Evolutionary conservation across 1,140 invertebrate species (phyloP).

Genomic region (Drosophila tropicalis): DNA sequence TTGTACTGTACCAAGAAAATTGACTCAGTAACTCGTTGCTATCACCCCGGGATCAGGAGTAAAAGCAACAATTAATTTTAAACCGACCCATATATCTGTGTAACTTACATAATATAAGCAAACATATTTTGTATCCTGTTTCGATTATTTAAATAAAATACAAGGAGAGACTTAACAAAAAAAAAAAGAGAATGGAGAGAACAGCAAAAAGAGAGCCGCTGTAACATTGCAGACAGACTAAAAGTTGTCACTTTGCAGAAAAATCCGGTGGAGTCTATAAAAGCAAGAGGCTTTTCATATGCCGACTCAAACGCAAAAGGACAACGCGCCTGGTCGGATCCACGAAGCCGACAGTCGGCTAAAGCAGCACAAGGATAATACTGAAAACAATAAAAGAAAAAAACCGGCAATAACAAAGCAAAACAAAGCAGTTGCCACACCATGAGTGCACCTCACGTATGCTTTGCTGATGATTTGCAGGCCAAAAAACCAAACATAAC

Average conservation of each 20-base stretch:
- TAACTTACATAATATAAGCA: constrained; percentile 45
- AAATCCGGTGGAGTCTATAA: constrained; percentile 71
- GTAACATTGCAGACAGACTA: constrained; percentile 35
- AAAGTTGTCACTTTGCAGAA: constrained; percentile 34
- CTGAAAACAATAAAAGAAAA: constrained; percentile 36
- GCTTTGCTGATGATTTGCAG: constrained; percentile 71
- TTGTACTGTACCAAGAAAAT: too few species aligned
- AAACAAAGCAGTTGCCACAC: constrained; percentile 24
- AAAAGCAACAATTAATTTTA: constrained; percentile 32
- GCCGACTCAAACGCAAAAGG: constrained; percentile 79
- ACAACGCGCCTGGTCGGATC: constrained; percentile 61
- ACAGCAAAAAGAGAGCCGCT: background rate
- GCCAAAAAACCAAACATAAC: constrained; percentile 28
- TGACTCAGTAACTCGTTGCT: constrained; percentile 35
- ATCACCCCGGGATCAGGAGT: constrained; percentile 54
- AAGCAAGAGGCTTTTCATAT: constrained; percentile 64
- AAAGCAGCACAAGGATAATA: constrained; percentile 23
- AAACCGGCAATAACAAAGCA: constrained; percentile 71
- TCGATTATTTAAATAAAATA: constrained; percentile 47
- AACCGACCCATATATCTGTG: constrained; percentile 20
- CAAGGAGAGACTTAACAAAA: constrained; percentile 13
- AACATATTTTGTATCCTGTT: constrained; percentile 52
- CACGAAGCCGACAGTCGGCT: constrained; percentile 2
- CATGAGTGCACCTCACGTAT: constrained; percentile 72
- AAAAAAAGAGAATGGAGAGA: background rate